phyloP scores from a whole-genome alignment of 2,797 vertebrate species.

The Jordanella pulchra region DNA sequence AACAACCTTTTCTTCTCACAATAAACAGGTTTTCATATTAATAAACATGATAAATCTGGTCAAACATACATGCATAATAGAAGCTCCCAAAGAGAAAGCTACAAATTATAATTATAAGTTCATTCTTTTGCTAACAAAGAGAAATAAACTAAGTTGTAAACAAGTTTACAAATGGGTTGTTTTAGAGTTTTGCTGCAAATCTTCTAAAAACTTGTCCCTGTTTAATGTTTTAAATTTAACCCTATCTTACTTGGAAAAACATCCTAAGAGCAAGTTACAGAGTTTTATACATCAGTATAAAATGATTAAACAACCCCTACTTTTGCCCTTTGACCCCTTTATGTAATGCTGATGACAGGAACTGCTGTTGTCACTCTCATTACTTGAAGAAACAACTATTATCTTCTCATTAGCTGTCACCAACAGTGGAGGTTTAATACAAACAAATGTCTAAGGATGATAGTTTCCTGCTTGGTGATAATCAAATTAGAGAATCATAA shows the following conservation, averaged over 20 bases:
- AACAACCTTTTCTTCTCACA: too few species aligned
- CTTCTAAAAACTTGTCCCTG: not conserved
- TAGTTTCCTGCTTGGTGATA: slow-evolving; percentile 56
- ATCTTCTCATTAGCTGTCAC: slow-evolving; percentile 52
- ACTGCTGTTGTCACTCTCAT: slow-evolving; percentile 27
- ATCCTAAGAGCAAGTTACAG: not conserved
- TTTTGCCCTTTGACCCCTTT: slow-evolving; percentile 7
- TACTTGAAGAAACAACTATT: slow-evolving; percentile 56
- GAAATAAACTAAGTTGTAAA: too few species aligned
- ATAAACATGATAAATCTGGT: not conserved
- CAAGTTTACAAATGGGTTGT: not conserved
- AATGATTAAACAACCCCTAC: not conserved
- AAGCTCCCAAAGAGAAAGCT: not conserved
- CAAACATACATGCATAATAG: not conserved
- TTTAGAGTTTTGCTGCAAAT: not conserved
- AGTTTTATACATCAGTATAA: not conserved
- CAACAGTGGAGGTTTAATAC: slow-evolving; percentile 47
- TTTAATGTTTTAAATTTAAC: not conserved
- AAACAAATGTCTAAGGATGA: slow-evolving; percentile 51
- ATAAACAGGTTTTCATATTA: too few species aligned
- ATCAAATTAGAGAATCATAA: slow-evolving; percentile 52
- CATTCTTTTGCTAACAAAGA: not conserved
- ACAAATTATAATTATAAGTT: not conserved
- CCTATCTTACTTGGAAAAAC: not conserved
- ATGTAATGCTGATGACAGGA: slow-evolving; percentile 20